Evolutionary conservation across 2,888 invertebrate species (phyloP).

Genomic region (Lochmaea crataegi): DNA sequence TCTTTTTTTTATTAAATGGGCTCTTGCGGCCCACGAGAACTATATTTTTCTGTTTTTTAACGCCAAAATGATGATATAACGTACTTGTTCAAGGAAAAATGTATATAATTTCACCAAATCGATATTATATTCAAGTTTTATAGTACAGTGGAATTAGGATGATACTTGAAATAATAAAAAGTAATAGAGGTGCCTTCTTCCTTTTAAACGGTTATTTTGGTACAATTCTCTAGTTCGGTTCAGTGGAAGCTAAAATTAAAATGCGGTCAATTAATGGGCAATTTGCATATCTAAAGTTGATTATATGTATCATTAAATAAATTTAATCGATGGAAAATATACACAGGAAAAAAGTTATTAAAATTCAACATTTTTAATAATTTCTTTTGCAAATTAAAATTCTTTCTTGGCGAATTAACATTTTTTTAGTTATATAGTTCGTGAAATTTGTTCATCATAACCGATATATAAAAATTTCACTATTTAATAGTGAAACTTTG

Average conservation of each 20-base stretch:
- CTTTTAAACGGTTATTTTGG: background rate
- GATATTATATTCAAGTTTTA: background rate
- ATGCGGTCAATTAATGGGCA: background rate
- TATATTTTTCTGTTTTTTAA: too few relatives aligned
- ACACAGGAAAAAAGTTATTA: background rate
- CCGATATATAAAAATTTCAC: background rate
- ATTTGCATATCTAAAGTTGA: background rate
- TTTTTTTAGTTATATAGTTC: background rate
- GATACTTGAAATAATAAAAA: too few relatives aligned
- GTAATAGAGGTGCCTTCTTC: background rate
- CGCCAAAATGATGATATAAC: too few relatives aligned
- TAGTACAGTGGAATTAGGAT: too few relatives aligned
- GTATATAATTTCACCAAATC: too few relatives aligned
- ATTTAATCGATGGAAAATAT: background rate
- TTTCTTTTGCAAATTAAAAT: background rate
- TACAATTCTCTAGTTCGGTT: background rate
- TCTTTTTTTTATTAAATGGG: too few relatives aligned
- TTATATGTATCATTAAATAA: background rate
- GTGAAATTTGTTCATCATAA: too few relatives aligned
- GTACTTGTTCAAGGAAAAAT: too few relatives aligned
- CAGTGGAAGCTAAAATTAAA: background rate
- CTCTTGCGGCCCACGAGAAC: too few relatives aligned
- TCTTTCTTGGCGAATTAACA: background rate
- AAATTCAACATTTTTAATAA: background rate
- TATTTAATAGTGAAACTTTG: background rate